phyloP scores from a whole-genome alignment of 2,888 invertebrate genomes.

The Apeira syringaria region DNA sequence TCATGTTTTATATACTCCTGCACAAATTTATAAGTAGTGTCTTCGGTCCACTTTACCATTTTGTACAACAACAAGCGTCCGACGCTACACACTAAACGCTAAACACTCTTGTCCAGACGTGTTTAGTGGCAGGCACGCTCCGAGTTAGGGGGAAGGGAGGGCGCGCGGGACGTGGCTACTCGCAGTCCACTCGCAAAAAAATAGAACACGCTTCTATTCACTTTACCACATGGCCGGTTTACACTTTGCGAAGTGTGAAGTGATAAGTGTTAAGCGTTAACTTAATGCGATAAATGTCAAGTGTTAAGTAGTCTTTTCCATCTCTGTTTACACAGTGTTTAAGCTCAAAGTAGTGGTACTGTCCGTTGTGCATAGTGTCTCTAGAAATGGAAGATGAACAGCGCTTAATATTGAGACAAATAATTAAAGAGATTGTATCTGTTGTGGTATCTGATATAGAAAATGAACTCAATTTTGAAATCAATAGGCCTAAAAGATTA shows the following conservation, averaged over 20 bases:
- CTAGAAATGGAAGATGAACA: conserved; percentile 12
- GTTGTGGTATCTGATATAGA: conserved; percentile 10
- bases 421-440: conserved; percentile 12
- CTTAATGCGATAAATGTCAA: neutral
- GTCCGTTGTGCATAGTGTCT: conserved; percentile 12
- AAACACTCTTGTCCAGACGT: conserved; percentile 11
- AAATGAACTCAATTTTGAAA: conserved; percentile 6
- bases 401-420: conserved; percentile 13
- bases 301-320: conserved; percentile 1
- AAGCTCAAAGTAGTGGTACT: conserved; percentile 14
- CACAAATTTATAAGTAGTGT: conserved; percentile 21
- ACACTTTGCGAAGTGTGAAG: no score
- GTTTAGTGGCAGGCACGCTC: conserved; percentile 1
- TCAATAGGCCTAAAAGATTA: neutral
- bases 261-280: neutral
- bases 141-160: conserved; percentile 11
- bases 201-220: conserved; percentile 19
- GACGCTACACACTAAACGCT: conserved; percentile 16
- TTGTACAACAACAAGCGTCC: conserved; percentile 11
- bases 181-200: conserved; percentile 11
- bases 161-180: conserved; percentile 16
- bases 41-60: conserved; percentile 24
- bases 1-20: conserved; percentile 22
- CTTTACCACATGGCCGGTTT: neutral
- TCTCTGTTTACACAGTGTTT: conserved; percentile 6